Evolutionary conservation across 2,797 vertebrate genomes (phyloP), one percentile per base, ranked within the genome.

Genomic region (Lepilemur ruficaudatus): DNA sequence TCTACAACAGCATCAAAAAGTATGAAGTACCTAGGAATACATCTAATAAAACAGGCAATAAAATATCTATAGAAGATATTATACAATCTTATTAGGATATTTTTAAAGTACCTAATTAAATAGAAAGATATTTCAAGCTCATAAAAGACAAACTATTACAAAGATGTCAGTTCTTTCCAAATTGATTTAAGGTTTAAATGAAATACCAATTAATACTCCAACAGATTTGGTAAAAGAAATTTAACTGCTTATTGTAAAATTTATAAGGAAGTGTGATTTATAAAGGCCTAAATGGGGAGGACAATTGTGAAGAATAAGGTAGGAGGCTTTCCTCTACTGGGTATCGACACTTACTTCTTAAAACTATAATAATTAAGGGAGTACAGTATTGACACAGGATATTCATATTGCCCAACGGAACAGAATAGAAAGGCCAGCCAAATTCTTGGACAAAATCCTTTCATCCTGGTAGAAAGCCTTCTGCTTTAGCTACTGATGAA

Each of bases 161-260:
- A 97, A 81, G 30, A 86, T 79, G 72, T 91, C 57, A 50, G 46
- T 63, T 93, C 78, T 92, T 94, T 38, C 50, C 30, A 67, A 78
- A 85, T 23, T 91, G 55, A 95, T 57, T 95, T 87, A 63, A 93
- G 15, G 61, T 63, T 92, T 86, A 91, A 75, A 84, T 65, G 91
- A 38, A 92, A 82, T 18, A 38, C 20, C 48, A 75, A 25, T 48
- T 93, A 91, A 98, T 82, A 89, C 10, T n/a, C 79, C 35, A 92
- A 67, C 1, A 88, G 46, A 89, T 69, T 91, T 78, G 70, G 61
- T 35, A 72, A 57, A 96, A 78, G 48, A 90, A 85, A 81, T 35
- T 35, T 81, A 80, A 94, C 2, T 85, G 41, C 57, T 78, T 78
- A 72, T 76, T 70, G 30, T 89, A 88, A 93, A 92, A 63, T 88